Conservation (phyloP, 2,797 vertebrate species). For the Coregonus ussuriensis region DNA sequence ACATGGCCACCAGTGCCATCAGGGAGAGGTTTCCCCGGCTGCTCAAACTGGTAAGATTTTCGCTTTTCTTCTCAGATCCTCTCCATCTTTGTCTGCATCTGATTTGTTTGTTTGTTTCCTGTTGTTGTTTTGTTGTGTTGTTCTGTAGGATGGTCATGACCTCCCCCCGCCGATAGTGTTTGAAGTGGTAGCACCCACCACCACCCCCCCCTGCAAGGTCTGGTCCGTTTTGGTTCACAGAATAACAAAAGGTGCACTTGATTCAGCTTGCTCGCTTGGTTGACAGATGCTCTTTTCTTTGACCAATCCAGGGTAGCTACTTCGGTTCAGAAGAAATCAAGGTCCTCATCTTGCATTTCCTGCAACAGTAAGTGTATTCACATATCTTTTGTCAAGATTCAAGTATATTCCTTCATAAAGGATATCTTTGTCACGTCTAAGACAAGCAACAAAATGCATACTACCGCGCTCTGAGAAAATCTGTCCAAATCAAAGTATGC, state of each 20-base stretch:
- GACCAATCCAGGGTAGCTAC: constrained; percentile 81
- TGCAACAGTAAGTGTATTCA: constrained; percentile 85
- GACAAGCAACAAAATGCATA: neutral
- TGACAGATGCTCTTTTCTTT: constrained; percentile 22
- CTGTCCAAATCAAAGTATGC: too few relatives aligned
- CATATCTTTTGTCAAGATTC: neutral
- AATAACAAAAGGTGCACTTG: neutral
- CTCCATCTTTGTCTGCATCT: neutral
- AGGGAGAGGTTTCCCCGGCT: constrained; percentile 86
- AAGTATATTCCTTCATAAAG: neutral
- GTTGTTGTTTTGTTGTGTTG: constrained; percentile 13
- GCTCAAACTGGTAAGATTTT: constrained; percentile 79
- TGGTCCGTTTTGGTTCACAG: neutral
- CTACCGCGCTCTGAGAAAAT: too few relatives aligned
- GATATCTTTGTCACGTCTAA: neutral
- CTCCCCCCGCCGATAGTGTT: constrained; percentile 89
- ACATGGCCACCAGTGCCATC: constrained; percentile 78
- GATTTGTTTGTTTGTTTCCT: neutral
- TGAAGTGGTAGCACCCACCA: constrained; percentile 83
- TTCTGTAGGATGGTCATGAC: constrained; percentile 82
- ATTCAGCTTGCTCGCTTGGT: neutral
- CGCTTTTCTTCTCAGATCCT: neutral
- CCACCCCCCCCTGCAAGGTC: constrained; percentile 83
- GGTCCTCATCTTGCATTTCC: constrained; percentile 80
- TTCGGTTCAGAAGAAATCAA: constrained; percentile 88